phyloP scores from a whole-genome alignment of 1,140 invertebrate genomes.

The Drosophila ohnishii region DNA sequence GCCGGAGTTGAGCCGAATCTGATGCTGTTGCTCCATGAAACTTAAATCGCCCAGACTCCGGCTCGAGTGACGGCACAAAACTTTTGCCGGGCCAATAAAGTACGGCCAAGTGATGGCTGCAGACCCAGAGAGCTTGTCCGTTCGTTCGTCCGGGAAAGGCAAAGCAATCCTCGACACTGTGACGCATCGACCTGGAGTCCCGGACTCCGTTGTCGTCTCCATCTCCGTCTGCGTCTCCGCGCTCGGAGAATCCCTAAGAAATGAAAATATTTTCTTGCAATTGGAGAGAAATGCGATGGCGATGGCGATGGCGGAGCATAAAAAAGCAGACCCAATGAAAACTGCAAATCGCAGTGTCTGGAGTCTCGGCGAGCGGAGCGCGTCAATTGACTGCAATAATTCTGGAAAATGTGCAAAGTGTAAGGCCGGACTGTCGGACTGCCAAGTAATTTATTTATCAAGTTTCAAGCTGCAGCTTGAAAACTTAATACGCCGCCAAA shows the following conservation, averaged over 20 bases:
- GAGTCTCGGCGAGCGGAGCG: constrained; percentile 34
- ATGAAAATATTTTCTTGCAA: constrained; percentile 71
- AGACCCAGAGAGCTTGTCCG: constrained; percentile 1
- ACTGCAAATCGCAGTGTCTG: constrained; percentile 59
- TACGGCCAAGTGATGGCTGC: constrained; percentile 26
- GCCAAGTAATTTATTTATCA: constrained; percentile 80
- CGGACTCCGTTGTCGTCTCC: background rate
- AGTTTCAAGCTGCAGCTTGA: constrained; percentile 78
- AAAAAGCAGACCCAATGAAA: constrained; percentile 46
- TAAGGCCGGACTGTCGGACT: constrained; percentile 46
- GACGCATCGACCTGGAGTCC: constrained; percentile 25
- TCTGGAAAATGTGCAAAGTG: constrained; percentile 74
- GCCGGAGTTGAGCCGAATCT: constrained; percentile 5
- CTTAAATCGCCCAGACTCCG: constrained; percentile 53
- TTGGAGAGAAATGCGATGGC: constrained; percentile 17
- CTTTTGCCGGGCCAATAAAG: constrained; percentile 61
- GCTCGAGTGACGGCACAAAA: constrained; percentile 59
- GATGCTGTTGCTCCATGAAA: constrained; percentile 32
- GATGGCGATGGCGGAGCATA: constrained; percentile 7
- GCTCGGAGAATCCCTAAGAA: constrained; percentile 30
- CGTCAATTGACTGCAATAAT: constrained; percentile 81
- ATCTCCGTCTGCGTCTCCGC: background rate
- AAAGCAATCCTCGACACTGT: constrained; percentile 14
- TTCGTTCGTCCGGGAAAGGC: constrained; percentile 8
- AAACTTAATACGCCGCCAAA: constrained; percentile 79